phyloP scores from a whole-genome alignment of 92 coral and sea anemone species.

The Anthopleura xanthogrammica region DNA sequence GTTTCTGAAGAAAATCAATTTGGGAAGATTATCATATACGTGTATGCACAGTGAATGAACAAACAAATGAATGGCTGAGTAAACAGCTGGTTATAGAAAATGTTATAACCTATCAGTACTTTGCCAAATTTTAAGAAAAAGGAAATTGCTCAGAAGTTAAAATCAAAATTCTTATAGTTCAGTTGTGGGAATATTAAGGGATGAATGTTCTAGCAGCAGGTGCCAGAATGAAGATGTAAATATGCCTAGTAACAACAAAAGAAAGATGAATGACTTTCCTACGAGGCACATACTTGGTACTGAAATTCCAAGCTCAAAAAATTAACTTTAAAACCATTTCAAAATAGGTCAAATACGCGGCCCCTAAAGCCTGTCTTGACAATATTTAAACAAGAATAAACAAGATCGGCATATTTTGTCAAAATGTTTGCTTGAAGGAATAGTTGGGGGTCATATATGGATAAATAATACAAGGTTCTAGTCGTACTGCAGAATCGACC shows the following conservation, averaged over 20 bases:
- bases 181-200: conserved; percentile 3
- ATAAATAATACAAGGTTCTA: background rate
- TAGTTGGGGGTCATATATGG: conserved; percentile 22
- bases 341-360: background rate
- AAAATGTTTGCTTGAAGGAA: background rate
- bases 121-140: background rate
- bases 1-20: background rate
- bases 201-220: conserved; percentile 18
- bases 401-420: conserved; percentile 18
- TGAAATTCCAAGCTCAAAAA: background rate
- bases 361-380: background rate
- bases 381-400: conserved; percentile 18
- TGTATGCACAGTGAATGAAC: background rate
- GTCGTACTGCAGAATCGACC: background rate
- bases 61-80: background rate
- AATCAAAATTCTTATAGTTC: background rate
- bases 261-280: background rate
- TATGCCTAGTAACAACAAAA: conserved; percentile 11
- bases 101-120: background rate
- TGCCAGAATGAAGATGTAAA: conserved; percentile 22
- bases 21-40: background rate
- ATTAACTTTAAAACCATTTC: background rate
- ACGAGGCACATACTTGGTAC: background rate
- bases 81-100: background rate
- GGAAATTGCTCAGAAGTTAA: background rate